Percentiles rank a stretch among this genome's conserved stretches.
phyloP scores from a whole-genome alignment of 2,113 vertebrate species.

The mouse (Mus musculus) region GRCm39 chr8:92990001-92990500 shows the following conservation, averaged over 20 bases:
- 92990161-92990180: neutral
- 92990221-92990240: neutral
- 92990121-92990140: neutral
- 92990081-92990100: neutral
- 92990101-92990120: neutral
- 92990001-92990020: rapidly evolving
- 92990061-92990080: neutral
- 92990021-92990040: neutral
- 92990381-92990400: neutral
- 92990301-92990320: too few relatives aligned
- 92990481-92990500: neutral
- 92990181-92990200: neutral
- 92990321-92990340: neutral
- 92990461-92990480: neutral
- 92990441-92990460: neutral
- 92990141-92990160: neutral
- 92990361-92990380: neutral
- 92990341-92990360: neutral
- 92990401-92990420: neutral
- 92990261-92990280: neutral
- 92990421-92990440: neutral
- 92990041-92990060: neutral
- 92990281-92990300: neutral
- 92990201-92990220: neutral
- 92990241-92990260: neutral